Evolutionary conservation across 2,113 vertebrate genomes (phyloP).

Genomic region (Otolemur garnettii): DNA sequence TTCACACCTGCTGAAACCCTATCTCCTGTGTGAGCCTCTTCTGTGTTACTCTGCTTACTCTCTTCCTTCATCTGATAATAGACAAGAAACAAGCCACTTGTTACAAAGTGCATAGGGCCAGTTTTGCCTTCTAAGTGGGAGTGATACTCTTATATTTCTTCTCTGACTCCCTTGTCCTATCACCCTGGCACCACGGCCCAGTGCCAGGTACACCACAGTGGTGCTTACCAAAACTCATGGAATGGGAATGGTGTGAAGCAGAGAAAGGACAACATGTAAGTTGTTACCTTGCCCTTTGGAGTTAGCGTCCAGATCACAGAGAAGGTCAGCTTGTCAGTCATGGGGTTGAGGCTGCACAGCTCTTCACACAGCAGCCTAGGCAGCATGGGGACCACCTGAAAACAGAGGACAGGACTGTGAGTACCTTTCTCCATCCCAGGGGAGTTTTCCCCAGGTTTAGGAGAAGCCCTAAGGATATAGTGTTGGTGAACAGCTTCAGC

Average conservation of each 20-base stretch:
- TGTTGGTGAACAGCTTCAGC: not conserved
- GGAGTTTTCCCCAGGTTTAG: not conserved
- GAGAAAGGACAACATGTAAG: not conserved
- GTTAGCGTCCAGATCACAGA: constrained; percentile 97
- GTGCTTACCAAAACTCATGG: not conserved
- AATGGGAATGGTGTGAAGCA: accelerated
- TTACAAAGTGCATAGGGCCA: not conserved
- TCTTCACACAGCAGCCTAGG: constrained; percentile 96
- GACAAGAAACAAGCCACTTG: not conserved
- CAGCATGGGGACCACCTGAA: constrained; percentile 97
- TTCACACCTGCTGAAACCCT: not conserved
- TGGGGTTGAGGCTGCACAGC: constrained; percentile 97
- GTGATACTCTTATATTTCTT: not conserved
- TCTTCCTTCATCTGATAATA: not conserved
- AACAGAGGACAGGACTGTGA: constrained; percentile 71
- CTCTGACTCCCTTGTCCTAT: too few relatives aligned
- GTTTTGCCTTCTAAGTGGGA: not conserved
- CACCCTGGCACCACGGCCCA: not conserved
- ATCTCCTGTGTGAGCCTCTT: too few relatives aligned
- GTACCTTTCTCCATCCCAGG: accelerated
- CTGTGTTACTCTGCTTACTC: not conserved
- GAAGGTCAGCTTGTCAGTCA: constrained; percentile 95
- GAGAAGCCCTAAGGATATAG: not conserved
- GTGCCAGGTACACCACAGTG: not conserved
- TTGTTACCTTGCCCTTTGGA: constrained; percentile 94